These are phyloP conservation scores for Temnothorax curvispinosus DNA, from an alignment of 1,140 invertebrate species.

Conservation along the genomic window DNA sequence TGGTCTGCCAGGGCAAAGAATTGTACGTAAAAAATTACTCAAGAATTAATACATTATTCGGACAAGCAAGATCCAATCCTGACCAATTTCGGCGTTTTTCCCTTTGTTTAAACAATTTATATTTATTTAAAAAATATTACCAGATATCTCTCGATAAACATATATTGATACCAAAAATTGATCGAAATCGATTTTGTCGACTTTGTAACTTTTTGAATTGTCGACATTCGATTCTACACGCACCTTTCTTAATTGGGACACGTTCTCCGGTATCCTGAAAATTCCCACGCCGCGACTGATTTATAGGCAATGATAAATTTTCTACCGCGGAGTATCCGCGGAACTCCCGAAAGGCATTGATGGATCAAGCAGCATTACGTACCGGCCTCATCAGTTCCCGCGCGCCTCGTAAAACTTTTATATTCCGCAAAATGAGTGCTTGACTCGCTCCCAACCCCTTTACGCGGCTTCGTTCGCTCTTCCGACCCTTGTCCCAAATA, in stretches of 20 bases:
- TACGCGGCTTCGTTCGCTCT: background rate
- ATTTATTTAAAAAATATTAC: background rate
- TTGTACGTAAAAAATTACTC: too few species aligned
- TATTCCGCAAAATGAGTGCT: conserved; percentile 71
- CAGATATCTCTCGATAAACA: background rate
- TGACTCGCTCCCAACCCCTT: conserved; percentile 33
- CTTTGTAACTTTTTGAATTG: background rate
- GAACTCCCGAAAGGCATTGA: conserved; percentile 75
- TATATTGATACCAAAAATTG: background rate
- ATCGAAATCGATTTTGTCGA: background rate
- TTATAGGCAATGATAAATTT: conserved; percentile 78
- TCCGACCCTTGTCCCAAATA: conserved; percentile 40
- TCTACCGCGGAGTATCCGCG: conserved; percentile 37
- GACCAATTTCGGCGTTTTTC: too few species aligned
- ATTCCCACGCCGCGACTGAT: conserved; percentile 67
- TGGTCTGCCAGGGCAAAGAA: too few species aligned
- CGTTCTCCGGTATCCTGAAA: conserved; percentile 16
- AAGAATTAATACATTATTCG: too few species aligned
- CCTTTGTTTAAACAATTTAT: background rate
- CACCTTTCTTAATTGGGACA: conserved; percentile 35
- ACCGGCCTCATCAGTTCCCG: conserved; percentile 69
- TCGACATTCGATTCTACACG: background rate
- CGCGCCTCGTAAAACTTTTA: conserved; percentile 77
- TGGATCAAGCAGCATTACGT: conserved; percentile 77
- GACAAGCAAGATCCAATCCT: too few species aligned